Conservation (phyloP, 2,797 vertebrate genomes). For the Centroberyx gerrardi region DNA sequence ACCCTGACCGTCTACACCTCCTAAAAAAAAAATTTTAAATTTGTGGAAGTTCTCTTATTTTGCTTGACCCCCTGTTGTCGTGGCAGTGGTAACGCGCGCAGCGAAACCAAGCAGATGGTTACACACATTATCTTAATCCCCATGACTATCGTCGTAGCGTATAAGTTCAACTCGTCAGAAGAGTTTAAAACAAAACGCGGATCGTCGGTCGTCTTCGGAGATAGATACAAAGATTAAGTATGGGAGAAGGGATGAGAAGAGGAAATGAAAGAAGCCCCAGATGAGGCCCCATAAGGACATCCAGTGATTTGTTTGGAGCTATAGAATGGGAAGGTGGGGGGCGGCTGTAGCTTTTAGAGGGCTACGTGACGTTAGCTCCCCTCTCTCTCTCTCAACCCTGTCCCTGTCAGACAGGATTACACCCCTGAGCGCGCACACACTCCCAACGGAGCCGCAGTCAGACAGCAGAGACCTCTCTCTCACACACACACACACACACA, state of each 20-base stretch:
- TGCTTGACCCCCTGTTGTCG: not conserved
- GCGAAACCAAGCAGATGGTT: not conserved
- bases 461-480: constrained; percentile 35
- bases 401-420: constrained; percentile 86
- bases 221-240: not conserved
- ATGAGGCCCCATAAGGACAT: constrained; percentile 14
- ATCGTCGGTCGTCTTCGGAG: not conserved
- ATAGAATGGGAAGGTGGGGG: constrained; percentile 17
- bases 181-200: not conserved
- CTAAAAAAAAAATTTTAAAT: constrained; percentile 1
- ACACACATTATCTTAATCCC: not conserved
- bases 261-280: constrained; percentile 19
- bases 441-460: constrained; percentile 68
- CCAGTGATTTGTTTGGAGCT: constrained; percentile 27
- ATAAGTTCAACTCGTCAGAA: not conserved
- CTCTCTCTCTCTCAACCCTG: constrained; percentile 67
- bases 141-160: not conserved
- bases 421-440: constrained; percentile 82
- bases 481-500: constrained; percentile 29
- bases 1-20: constrained; percentile 12
- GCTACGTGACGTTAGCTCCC: constrained; percentile 53
- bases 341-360: constrained; percentile 65
- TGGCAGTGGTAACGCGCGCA: not conserved
- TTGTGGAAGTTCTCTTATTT: not conserved
- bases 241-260: not conserved